A percentile compares a stretch with the other conserved stretches of the same genome.
Conservation (phyloP, 1,140 invertebrate species). For the Leucophenga varia region DNA sequence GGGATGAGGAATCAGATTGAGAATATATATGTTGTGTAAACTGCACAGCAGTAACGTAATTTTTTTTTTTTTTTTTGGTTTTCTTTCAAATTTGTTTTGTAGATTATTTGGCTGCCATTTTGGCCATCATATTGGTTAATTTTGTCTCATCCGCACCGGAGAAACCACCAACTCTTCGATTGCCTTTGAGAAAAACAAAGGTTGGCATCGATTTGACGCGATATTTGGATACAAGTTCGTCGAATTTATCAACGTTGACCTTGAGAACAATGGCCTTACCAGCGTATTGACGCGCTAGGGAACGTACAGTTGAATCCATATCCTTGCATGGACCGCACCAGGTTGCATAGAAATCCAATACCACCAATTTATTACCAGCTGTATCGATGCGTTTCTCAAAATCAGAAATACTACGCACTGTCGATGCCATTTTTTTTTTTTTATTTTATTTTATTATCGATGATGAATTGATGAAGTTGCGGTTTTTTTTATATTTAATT, state of each 20-base stretch:
- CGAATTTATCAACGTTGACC: constrained; percentile 32
- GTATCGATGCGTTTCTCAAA: constrained; percentile 50
- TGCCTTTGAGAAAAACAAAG: constrained; percentile 25
- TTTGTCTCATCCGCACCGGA: constrained; percentile 32
- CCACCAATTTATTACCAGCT: constrained; percentile 62
- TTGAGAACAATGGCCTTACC: constrained; percentile 27
- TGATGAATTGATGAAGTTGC: too few relatives aligned
- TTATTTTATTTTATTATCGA: too few relatives aligned
- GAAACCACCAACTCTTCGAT: constrained; percentile 15
- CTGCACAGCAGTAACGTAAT: too few relatives aligned
- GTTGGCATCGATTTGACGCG: constrained; percentile 31
- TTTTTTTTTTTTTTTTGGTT: too few relatives aligned
- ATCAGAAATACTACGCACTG: constrained; percentile 24
- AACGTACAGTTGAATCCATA: constrained; percentile 58
- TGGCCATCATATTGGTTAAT: constrained; percentile 20
- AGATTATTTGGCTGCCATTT: too few relatives aligned
- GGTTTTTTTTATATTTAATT: too few relatives aligned
- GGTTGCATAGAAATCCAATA: constrained; percentile 61
- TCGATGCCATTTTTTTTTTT: constrained; percentile 8
- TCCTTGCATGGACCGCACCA: constrained; percentile 65
- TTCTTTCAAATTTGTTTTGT: too few relatives aligned
- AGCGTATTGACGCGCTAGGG: constrained; percentile 23
- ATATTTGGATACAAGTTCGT: constrained; percentile 23
- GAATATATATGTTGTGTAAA: too few relatives aligned
- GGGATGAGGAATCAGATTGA: too few relatives aligned